Evolutionary conservation across 2,888 invertebrate species (phyloP).

Genomic region (Ormyrus labotus): DNA sequence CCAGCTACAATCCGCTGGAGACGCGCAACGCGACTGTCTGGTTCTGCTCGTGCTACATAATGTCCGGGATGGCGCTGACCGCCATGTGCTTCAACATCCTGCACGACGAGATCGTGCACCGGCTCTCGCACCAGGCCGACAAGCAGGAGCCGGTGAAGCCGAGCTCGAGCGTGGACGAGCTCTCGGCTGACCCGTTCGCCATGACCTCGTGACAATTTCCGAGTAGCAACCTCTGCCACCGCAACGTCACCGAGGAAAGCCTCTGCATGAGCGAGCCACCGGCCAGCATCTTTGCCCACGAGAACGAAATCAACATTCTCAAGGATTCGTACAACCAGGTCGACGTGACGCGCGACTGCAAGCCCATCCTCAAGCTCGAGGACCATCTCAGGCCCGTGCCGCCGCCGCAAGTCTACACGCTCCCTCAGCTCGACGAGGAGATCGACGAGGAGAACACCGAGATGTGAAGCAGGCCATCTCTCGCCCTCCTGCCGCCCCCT

Average conservation of each 20-base stretch:
- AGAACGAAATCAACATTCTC: constrained; percentile 74
- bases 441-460: constrained; percentile 74
- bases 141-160: constrained; percentile 80
- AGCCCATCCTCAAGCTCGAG: constrained; percentile 72
- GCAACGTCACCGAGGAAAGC: constrained; percentile 71
- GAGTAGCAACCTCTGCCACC: constrained; percentile 70
- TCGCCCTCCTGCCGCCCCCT: not conserved
- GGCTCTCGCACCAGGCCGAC: constrained; percentile 81
- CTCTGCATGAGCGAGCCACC: constrained; percentile 71
- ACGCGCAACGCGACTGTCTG: constrained; percentile 85
- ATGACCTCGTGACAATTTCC: constrained; percentile 87
- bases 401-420: constrained; percentile 69
- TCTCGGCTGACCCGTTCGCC: constrained; percentile 80
- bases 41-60: constrained; percentile 92
- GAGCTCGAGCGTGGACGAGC: constrained; percentile 81
- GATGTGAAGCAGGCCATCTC: constrained; percentile 64
- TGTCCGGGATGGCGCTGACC: constrained; percentile 90
- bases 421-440: constrained; percentile 73
- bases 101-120: constrained; percentile 91
- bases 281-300: constrained; percentile 71
- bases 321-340: constrained; percentile 74
- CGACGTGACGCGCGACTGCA: constrained; percentile 74
- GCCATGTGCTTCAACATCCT: constrained; percentile 95
- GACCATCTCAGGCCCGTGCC: constrained; percentile 64
- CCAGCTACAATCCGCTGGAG: constrained; percentile 79